A percentile compares a stretch with the other conserved stretches of the same genome.
phyloP scores from a whole-genome alignment of 2,113 vertebrate genomes.

The Martes martes region DNA sequence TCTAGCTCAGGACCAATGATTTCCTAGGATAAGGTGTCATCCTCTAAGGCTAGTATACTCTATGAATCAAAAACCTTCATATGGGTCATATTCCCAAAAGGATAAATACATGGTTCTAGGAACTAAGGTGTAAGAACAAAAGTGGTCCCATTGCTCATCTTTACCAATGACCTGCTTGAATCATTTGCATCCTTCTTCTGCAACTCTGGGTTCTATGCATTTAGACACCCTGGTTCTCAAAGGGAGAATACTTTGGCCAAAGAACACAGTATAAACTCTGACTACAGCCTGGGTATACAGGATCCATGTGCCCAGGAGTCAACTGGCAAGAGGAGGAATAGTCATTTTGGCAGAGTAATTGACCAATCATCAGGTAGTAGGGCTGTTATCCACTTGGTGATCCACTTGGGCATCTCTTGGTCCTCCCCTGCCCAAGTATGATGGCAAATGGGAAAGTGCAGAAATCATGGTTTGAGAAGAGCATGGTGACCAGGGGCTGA shows the following conservation, averaged over 20 bases:
- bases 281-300: background rate
- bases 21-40: background rate
- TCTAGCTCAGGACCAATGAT: background rate
- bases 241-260: background rate
- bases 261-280: background rate
- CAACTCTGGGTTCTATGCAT: background rate
- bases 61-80: background rate
- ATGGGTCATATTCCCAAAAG: background rate
- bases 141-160: background rate
- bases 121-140: background rate
- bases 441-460: background rate
- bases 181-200: background rate
- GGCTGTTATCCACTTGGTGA: background rate
- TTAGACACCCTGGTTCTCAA: background rate
- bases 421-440: background rate
- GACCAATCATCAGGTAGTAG: background rate
- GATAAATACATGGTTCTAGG: background rate
- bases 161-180: background rate
- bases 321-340: background rate
- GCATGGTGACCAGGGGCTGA: background rate
- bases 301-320: background rate
- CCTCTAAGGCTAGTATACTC: background rate
- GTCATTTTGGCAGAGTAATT: background rate
- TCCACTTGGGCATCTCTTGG: background rate
- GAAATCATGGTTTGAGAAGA: background rate